Evolutionary conservation across 1,140 invertebrate genomes (phyloP), one percentile per base, ranked within the genome.

Genomic region (Lamellibrachia luymesi): DNA sequence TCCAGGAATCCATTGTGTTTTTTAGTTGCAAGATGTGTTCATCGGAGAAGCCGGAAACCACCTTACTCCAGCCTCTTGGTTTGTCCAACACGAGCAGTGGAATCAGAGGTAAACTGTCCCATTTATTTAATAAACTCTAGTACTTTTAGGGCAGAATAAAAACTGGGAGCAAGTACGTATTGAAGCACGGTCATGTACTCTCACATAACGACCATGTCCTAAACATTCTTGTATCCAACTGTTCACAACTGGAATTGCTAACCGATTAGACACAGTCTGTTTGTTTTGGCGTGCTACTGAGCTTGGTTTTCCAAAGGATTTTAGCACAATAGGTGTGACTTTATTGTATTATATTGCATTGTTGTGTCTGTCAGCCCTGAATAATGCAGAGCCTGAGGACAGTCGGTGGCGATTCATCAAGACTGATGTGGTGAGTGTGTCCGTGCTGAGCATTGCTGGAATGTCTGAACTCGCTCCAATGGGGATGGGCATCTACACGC

Each of bases 401-500:
- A 56, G 50, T 92, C 92, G 49, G 52, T 92, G 52, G 50, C 50
- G 25, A 4, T 8, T 64, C 27, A 51, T 56, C 51, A 92, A 64
- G 52, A 50, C 50, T 56, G 7, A 51, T 5, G 49, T 51, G 27
- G 17, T 38, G 38, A 92, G 92, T n/a, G 52, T 92, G 27, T 92
- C 92, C 2, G 92, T 92, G 10, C 92, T 92, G 22, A 51, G 49
- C 50, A 51, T 38, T 50, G 50, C 92, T 51, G 92, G 50, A 13
- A 50, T 52, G 50, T 64, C 50, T 8, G 92, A 92, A 1, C n/a
- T 92, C 1, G 49, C 92, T 5, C 92, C 92, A 51, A 8, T 38
- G 13, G 96, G 96, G 38, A 93, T 95, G 1, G 95, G 95, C 94
- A 96, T 95, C 93, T 95, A 94, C 92, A 94, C 95, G 5, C 96